Evolutionary conservation across 92 coral and sea anemone species (phyloP), one percentile per base, ranked within the genome.

Genomic region (Metridium senile): DNA sequence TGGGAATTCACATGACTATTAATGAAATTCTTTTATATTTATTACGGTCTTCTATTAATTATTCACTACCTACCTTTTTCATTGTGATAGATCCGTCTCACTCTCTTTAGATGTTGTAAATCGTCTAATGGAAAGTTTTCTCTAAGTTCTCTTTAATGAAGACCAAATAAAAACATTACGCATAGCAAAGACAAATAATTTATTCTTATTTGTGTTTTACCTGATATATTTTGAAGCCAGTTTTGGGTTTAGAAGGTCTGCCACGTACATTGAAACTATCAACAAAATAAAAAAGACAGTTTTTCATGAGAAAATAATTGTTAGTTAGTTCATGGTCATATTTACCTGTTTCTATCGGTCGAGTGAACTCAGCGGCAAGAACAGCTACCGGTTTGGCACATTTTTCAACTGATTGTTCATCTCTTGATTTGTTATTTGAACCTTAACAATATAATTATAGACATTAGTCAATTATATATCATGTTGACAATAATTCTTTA

Each of bases 361-460:
- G 90, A n/a, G 82, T 76, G 82, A 75, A 89, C 68, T 93, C 87
- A 68, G 87, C 93, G 39, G 94, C 87, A 11, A 95, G 89, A 56
- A 95, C 84, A 6, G 97, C 93, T 61, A 89, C 67, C 11, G 93
- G 86, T 23, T 65, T 77, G 35, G 59, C 25, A 51, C 2, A 6
- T 22, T 21, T 19, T 33, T 39, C 49, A 39, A 39, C 33, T 43
- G 76, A 10, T 21, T 49, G 61, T 45, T 4, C 2, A 11, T 71
- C 29, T 2, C 45, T 1, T 25, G 76, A 32, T 3, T 26, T 63
- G 49, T 39, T 13, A 63, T 63, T 63, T 13, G 61, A 9, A 9
- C 61, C 61, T 54, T 8, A 54, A 22, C 2, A 54, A 54, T 17
- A 54, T 45, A n/a, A n/a, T 58, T 18, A 16, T 58, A 22, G 67